A percentile compares a stretch with the other conserved stretches of the same genome.
Evolutionary conservation across 2,113 vertebrate species (phyloP).

Genomic region (Entomyzon cyanotis): DNA sequence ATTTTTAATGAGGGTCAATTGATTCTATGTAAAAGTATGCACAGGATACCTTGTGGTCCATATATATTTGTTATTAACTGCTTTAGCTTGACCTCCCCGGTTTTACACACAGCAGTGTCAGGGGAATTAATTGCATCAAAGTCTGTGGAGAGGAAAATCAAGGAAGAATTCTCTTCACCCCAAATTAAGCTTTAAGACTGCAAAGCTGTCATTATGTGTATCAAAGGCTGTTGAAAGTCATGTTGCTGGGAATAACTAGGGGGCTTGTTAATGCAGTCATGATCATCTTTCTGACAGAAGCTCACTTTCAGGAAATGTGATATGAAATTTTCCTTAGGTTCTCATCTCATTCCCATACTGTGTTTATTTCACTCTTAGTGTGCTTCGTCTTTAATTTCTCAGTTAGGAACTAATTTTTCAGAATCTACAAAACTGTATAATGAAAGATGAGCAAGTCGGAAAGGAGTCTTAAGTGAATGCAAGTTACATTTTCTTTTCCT

Average conservation of each 20-base stretch:
- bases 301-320: constrained; percentile 7
- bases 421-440: background rate
- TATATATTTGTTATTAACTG: background rate
- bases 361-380: background rate
- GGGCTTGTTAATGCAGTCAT: constrained; percentile 11
- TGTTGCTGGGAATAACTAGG: constrained; percentile 9
- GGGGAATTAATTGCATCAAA: background rate
- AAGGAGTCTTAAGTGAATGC: background rate
- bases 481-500: background rate
- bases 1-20: background rate
- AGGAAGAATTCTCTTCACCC: constrained; percentile 21
- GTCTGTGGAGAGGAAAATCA: constrained; percentile 3
- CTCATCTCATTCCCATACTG: background rate
- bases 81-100: background rate
- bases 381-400: background rate
- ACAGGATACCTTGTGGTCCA: background rate
- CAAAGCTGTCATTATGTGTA: constrained; percentile 15
- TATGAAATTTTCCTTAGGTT: constrained; percentile 42
- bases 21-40: background rate
- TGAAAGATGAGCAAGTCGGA: background rate
- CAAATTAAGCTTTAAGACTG: constrained; percentile 22
- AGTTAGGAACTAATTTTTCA: background rate
- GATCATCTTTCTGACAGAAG: constrained; percentile 32
- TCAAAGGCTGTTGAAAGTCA: constrained; percentile 23
- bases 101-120: background rate